These are phyloP conservation scores for Axea sp. DNA, from an alignment of 2,888 invertebrate genomes.

Conservation along the genomic window DNA sequence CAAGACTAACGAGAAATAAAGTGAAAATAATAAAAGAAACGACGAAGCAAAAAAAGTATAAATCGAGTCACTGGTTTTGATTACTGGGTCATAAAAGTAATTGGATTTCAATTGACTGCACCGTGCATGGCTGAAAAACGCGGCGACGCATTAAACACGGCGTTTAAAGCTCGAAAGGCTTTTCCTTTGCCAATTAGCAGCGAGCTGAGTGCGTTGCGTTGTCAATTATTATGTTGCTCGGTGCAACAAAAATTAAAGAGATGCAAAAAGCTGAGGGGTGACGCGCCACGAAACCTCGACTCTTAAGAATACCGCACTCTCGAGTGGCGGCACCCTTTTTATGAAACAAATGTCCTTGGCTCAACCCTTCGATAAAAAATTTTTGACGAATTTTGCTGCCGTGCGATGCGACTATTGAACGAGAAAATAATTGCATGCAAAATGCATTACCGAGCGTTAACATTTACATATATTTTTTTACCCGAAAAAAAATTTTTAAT, in stretches of 20 bases:
- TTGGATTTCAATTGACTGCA: conserved; percentile 19
- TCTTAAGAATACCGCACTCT: conserved; percentile 13
- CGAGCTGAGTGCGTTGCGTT: conserved; percentile 26
- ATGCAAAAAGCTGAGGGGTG: conserved; percentile 32
- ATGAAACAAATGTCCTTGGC: neutral
- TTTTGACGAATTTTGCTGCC: conserved; percentile 8
- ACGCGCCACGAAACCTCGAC: conserved; percentile 6
- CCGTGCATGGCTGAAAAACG: conserved; percentile 14
- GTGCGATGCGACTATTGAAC: neutral
- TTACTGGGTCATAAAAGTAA: conserved; percentile 23
- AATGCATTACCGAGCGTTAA: neutral
- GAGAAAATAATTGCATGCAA: conserved; percentile 16
- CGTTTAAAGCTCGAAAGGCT: conserved; percentile 36
- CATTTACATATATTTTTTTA: conserved; percentile 29
- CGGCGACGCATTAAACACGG: conserved; percentile 11
- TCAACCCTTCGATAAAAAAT: neutral
- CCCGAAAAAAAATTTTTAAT: neutral
- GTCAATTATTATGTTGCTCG: conserved; percentile 39
- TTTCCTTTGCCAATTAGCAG: conserved; percentile 48
- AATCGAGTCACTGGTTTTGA: conserved; percentile 1
- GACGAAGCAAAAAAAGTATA: neutral
- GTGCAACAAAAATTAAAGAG: conserved; percentile 52
- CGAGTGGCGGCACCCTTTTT: conserved; percentile 26
- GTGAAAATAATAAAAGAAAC: conserved; percentile 1
- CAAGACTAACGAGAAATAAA: no score